These are phyloP conservation scores for Eumerus sabulonum DNA, from an alignment of 2,888 invertebrate genomes.

Conservation along the genomic window DNA sequence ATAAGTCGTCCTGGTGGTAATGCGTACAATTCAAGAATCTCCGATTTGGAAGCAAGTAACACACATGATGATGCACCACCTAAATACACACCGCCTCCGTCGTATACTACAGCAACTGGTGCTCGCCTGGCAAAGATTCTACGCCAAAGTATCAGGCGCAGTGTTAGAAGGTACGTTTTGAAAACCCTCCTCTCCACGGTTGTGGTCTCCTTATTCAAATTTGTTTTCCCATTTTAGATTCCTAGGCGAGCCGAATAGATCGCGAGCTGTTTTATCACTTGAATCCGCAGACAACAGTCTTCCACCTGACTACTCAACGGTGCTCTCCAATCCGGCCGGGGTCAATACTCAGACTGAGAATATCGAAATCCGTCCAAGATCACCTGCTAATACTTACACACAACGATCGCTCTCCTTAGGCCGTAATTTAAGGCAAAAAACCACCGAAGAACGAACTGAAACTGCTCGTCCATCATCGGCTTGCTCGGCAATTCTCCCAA, in stretches of 20 bases:
- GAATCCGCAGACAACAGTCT: conserved; percentile 68
- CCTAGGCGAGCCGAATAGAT: conserved; percentile 70
- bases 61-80: conserved; percentile 88
- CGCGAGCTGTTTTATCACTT: conserved; percentile 63
- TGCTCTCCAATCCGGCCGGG: conserved; percentile 71
- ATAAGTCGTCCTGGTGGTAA: conserved; percentile 55
- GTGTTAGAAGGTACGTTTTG: conserved; percentile 82
- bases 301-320: conserved; percentile 74
- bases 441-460: conserved; percentile 30
- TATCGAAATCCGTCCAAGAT: conserved; percentile 72
- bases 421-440: conserved; percentile 70
- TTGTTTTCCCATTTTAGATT: conserved; percentile 54
- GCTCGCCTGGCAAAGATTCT: conserved; percentile 87
- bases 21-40: conserved; percentile 42
- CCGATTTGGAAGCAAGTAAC: conserved; percentile 71
- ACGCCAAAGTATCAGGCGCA: conserved; percentile 88
- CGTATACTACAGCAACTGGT: conserved; percentile 94
- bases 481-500: conserved; percentile 33
- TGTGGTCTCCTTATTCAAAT: no score
- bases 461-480: conserved; percentile 56
- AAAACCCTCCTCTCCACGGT: no score
- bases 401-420: conserved; percentile 74
- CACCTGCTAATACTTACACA: conserved; percentile 69
- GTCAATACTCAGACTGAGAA: conserved; percentile 65
- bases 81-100: conserved; percentile 95